Conservation (phyloP, 2,888 invertebrate genomes). For the Ellobium chinense region DNA sequence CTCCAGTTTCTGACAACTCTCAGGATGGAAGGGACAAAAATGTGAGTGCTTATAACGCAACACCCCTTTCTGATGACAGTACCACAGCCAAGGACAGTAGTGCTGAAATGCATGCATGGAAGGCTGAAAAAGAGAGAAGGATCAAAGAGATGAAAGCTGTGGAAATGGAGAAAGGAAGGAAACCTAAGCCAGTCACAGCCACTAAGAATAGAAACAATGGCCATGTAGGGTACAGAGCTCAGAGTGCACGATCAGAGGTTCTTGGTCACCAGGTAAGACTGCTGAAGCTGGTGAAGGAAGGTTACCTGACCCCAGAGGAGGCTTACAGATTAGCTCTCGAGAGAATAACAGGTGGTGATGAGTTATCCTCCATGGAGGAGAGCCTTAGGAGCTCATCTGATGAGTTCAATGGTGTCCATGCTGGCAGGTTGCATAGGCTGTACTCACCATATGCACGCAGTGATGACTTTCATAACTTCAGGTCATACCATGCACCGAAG, state of each 20-base stretch:
- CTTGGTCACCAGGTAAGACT: neutral
- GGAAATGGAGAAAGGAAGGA: neutral
- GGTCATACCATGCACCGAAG: constrained; percentile 10
- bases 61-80: constrained; percentile 57
- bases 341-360: neutral
- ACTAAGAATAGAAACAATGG: constrained; percentile 4
- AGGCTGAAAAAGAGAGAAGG: constrained; percentile 27
- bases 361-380: neutral
- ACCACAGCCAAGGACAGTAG: constrained; percentile 70
- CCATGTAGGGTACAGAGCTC: neutral
- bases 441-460: constrained; percentile 45
- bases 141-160: constrained; percentile 5
- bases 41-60: constrained; percentile 51
- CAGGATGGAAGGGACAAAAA: constrained; percentile 54
- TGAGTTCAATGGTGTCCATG: neutral
- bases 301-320: constrained; percentile 36
- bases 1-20: constrained; percentile 55
- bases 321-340: constrained; percentile 36
- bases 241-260: neutral
- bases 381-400: constrained; percentile 8
- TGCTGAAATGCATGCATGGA: constrained; percentile 53
- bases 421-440: constrained; percentile 22
- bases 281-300: constrained; percentile 36
- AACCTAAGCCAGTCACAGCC: neutral
- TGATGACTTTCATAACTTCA: neutral